Percentiles rank a stretch among this genome's conserved stretches.
Conservation (phyloP, 2,888 invertebrate genomes). For the Pyrrhia umbra region DNA sequence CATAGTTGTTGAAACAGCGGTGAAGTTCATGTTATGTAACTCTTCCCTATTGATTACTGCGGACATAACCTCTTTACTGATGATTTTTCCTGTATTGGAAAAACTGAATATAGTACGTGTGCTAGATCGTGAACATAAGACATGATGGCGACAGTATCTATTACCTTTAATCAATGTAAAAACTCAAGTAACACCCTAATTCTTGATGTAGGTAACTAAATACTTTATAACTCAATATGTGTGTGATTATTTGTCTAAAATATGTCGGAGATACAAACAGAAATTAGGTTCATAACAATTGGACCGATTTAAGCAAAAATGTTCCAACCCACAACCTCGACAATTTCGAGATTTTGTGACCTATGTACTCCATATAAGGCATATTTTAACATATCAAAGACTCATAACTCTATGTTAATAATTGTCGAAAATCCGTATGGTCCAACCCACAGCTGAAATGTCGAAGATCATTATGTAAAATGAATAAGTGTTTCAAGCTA, state of each 20-base stretch:
- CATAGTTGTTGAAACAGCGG: not conserved
- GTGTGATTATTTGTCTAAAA: not conserved
- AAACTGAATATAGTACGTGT: not conserved
- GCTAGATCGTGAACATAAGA: not conserved
- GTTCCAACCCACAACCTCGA: too few relatives aligned
- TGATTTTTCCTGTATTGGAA: conserved; percentile 17
- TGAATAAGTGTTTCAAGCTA: too few relatives aligned
- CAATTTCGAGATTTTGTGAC: too few relatives aligned
- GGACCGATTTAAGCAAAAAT: too few relatives aligned
- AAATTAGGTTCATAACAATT: too few relatives aligned
- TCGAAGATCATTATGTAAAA: too few relatives aligned
- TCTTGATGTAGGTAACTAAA: not conserved
- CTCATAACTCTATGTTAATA: too few relatives aligned
- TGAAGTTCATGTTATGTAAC: conserved; percentile 78
- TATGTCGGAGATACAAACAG: not conserved
- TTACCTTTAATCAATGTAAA: not conserved
- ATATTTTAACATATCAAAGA: too few relatives aligned
- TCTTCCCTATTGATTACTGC: conserved; percentile 69
- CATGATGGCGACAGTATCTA: not conserved
- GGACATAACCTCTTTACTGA: conserved; percentile 63
- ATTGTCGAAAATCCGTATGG: too few relatives aligned
- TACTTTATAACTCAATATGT: not conserved
- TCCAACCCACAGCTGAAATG: too few relatives aligned
- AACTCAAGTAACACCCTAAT: not conserved
- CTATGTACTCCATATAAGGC: too few relatives aligned